Conservation (phyloP, 2,888 invertebrate species). For the Amiota minor region DNA sequence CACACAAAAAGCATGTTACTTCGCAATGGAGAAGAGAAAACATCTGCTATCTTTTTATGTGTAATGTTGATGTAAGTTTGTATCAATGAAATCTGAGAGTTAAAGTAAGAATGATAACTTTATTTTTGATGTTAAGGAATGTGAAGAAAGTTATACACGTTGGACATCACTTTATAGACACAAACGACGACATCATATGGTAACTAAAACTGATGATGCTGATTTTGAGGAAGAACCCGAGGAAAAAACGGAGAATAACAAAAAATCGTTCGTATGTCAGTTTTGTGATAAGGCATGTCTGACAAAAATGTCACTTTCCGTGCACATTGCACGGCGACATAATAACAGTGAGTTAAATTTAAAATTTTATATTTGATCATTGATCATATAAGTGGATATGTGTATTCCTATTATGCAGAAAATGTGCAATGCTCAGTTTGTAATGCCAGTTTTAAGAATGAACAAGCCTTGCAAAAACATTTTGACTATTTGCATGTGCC, state of each 20-base stretch:
- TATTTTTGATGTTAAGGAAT: slow-evolving; percentile 50
- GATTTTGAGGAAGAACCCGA: slow-evolving; percentile 15
- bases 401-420: slow-evolving; percentile 40
- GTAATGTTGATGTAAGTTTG: slow-evolving; percentile 60
- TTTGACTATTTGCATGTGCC: slow-evolving; percentile 60
- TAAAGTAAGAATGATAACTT: background rate
- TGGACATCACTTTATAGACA: slow-evolving; percentile 69
- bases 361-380: background rate
- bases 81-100: background rate
- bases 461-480: slow-evolving; percentile 61
- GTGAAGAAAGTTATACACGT: slow-evolving; percentile 61
- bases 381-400: background rate
- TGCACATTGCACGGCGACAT: slow-evolving; percentile 71
- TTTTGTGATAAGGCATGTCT: slow-evolving; percentile 66
- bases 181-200: slow-evolving; percentile 56
- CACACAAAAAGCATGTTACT: slow-evolving; percentile 46
- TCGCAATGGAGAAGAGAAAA: slow-evolving; percentile 47
- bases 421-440: slow-evolving; percentile 61
- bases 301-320: slow-evolving; percentile 70
- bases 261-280: slow-evolving; percentile 55
- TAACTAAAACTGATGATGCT: background rate
- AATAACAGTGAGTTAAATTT: slow-evolving; percentile 64
- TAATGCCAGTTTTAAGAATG: slow-evolving; percentile 55
- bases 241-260: slow-evolving; percentile 6
- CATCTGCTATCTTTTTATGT: slow-evolving; percentile 59